phyloP scores from a whole-genome alignment of 2,888 invertebrate species.

The Lamproptera curius region DNA sequence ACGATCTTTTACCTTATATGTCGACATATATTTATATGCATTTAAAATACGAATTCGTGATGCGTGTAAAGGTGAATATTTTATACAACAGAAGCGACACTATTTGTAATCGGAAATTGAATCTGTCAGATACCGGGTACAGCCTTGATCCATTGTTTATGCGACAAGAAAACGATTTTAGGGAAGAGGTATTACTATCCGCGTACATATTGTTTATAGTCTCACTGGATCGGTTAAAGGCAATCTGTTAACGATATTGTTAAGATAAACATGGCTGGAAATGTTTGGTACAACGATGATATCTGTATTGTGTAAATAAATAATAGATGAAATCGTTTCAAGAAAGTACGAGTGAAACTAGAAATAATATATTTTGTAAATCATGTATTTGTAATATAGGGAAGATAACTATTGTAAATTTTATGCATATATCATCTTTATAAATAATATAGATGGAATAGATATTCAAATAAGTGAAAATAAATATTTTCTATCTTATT shows the following conservation, averaged over 20 bases:
- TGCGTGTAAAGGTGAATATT: slow-evolving; percentile 8
- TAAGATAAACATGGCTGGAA: slow-evolving; percentile 6
- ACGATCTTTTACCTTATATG: no score
- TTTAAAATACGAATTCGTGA: no score
- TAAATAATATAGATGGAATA: no score
- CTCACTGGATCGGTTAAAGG: slow-evolving; percentile 22
- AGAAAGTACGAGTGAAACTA: no score
- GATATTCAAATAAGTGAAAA: no score
- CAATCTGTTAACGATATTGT: slow-evolving; percentile 17
- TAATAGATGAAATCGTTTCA: slow-evolving; percentile 3
- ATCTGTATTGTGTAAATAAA: slow-evolving; percentile 1
- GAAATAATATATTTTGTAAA: no score
- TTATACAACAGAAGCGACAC: slow-evolving; percentile 19
- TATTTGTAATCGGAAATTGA: slow-evolving; percentile 51
- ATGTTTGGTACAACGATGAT: slow-evolving; percentile 8
- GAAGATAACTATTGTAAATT: no score
- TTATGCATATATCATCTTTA: no score
- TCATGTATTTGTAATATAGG: no score
- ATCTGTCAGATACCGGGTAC: slow-evolving; percentile 46
- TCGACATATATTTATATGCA: no score
- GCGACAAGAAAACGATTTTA: slow-evolving; percentile 60
- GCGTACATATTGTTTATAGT: slow-evolving; percentile 37
- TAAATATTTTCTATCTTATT: no score
- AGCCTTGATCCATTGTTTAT: slow-evolving; percentile 36
- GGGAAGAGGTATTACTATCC: slow-evolving; percentile 37